Evolutionary conservation across 2,797 vertebrate genomes (phyloP).

Genomic region (Notolabrus celidotus): DNA sequence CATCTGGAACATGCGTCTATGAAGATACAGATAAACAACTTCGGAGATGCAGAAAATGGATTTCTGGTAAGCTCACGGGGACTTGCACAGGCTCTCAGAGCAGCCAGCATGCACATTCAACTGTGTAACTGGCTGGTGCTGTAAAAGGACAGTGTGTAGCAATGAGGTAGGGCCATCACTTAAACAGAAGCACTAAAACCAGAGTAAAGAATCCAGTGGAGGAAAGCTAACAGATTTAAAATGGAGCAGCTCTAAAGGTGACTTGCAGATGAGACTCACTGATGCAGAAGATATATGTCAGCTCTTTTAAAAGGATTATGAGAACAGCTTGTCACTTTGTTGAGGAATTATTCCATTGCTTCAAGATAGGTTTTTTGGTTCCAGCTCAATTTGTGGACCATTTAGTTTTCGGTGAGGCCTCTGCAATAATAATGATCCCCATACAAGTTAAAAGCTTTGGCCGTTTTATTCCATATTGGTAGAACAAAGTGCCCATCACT

Average conservation of each 20-base stretch:
- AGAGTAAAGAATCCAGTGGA: neutral
- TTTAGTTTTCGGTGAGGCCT: neutral
- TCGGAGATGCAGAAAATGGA: slow-evolving; percentile 30
- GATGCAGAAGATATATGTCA: neutral
- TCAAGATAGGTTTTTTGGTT: neutral
- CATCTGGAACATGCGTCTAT: slow-evolving; percentile 38
- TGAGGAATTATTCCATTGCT: neutral
- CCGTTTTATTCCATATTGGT: neutral
- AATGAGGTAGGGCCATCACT: neutral
- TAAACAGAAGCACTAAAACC: neutral
- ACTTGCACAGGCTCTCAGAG: slow-evolving; percentile 5
- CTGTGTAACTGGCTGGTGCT: neutral
- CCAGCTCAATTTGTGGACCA: neutral
- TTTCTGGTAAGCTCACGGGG: slow-evolving; percentile 27
- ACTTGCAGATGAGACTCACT: slow-evolving; percentile 3
- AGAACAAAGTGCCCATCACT: neutral
- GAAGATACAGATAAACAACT: slow-evolving; percentile 42
- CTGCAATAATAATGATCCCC: neutral
- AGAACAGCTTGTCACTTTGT: neutral
- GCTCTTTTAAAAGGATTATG: neutral
- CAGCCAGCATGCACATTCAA: slow-evolving; percentile 4
- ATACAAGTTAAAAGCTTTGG: neutral
- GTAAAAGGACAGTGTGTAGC: neutral
- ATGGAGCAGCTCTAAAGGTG: neutral
- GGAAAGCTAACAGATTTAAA: neutral